A percentile compares a stretch with the other conserved stretches of the same genome.
Evolutionary conservation across 2,113 vertebrate genomes (phyloP).

Genomic region (Ceyx margarethae): DNA sequence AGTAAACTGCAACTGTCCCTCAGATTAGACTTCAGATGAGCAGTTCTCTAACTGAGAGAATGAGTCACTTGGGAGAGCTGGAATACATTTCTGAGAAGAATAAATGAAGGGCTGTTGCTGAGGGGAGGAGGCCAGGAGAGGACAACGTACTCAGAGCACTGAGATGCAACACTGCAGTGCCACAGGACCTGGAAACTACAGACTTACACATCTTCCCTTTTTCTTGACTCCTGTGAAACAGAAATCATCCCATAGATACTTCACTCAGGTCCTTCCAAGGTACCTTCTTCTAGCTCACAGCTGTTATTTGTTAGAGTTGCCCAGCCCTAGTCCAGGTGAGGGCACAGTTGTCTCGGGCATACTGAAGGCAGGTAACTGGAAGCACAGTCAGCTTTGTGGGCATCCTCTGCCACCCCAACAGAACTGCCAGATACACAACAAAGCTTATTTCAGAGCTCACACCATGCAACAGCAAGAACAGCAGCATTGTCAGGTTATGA

Average conservation of each 20-base stretch:
- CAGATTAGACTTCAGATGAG: background rate
- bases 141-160: background rate
- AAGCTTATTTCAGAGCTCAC: background rate
- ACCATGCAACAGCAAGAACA: background rate
- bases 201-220: background rate
- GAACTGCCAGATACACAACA: background rate
- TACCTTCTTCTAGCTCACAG: background rate
- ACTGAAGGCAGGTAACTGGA: background rate
- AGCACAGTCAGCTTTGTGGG: background rate
- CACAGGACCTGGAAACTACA: background rate
- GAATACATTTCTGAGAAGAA: background rate
- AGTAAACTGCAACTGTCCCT: background rate
- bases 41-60: background rate
- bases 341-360: background rate
- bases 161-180: background rate
- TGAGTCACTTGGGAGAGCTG: background rate
- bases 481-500: background rate
- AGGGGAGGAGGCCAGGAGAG: background rate
- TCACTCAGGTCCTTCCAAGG: background rate
- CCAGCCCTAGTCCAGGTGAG: background rate
- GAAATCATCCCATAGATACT: background rate
- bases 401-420: rapidly evolving
- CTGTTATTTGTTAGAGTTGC: background rate
- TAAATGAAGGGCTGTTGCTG: background rate
- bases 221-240: background rate